Conservation (phyloP, 64 coral and sea anemone genomes). For the Pocillopora damicornis region DNA sequence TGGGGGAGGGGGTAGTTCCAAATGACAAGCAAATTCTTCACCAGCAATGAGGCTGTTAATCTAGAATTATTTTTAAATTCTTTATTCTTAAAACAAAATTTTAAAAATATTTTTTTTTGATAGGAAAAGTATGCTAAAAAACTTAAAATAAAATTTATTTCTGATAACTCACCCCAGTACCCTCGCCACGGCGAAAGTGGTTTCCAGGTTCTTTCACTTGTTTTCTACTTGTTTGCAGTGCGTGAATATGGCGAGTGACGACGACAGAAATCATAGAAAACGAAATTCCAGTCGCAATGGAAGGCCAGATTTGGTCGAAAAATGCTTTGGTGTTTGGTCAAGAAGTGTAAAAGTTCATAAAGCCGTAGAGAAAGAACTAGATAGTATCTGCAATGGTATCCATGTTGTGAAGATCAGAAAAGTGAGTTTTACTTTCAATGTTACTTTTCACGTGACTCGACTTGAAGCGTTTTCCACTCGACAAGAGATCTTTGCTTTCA, state of each 20-base stretch:
- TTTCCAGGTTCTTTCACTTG: background rate
- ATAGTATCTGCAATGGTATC: constrained; percentile 18
- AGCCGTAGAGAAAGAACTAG: background rate
- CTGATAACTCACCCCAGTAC: background rate
- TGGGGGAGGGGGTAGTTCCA: background rate
- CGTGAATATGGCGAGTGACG: constrained; percentile 22
- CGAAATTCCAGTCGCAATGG: background rate
- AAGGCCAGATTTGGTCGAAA: constrained; percentile 8
- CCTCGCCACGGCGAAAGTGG: background rate
- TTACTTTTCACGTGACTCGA: no score
- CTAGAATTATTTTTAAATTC: no score
- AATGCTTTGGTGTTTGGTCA: constrained; percentile 32
- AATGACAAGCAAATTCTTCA: no score
- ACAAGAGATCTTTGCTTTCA: no score
- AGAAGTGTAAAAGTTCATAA: constrained; percentile 14
- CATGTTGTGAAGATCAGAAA: constrained; percentile 4
- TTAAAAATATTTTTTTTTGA: no score
- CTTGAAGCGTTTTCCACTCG: no score
- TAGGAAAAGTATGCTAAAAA: background rate
- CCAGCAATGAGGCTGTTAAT: no score
- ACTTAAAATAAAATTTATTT: background rate
- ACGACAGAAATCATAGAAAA: constrained; percentile 2
- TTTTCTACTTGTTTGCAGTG: background rate
- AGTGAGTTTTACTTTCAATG: background rate
- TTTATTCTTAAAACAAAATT: no score